phyloP scores from a whole-genome alignment of 1,140 invertebrate species.

The Heliothis virescens region DNA sequence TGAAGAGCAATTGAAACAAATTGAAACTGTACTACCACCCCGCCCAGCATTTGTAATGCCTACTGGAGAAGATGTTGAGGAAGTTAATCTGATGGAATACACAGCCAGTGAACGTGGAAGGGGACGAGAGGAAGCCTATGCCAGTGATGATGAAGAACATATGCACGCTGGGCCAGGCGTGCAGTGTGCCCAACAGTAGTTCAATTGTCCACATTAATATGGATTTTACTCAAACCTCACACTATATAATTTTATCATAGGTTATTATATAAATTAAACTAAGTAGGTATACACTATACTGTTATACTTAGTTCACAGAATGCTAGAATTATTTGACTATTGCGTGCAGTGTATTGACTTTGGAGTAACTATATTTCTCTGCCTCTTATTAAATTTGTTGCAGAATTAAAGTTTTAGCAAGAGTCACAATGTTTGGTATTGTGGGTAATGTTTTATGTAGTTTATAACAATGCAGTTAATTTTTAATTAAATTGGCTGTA shows the following conservation, averaged over 20 bases:
- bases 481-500: slow-evolving; percentile 31
- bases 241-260: slow-evolving; percentile 77
- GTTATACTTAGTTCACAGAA: slow-evolving; percentile 47
- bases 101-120: slow-evolving; percentile 86
- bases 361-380: slow-evolving; percentile 28
- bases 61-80: slow-evolving; percentile 92
- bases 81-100: slow-evolving; percentile 93
- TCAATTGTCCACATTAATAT: slow-evolving; percentile 72
- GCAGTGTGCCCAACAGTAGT: slow-evolving; percentile 91
- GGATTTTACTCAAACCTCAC: slow-evolving; percentile 79
- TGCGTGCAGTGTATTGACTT: slow-evolving; percentile 47
- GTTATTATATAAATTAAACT: slow-evolving; percentile 67
- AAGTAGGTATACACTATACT: slow-evolving; percentile 47
- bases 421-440: not conserved
- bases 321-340: slow-evolving; percentile 48
- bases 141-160: slow-evolving; percentile 89
- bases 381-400: slow-evolving; percentile 38
- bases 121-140: slow-evolving; percentile 88
- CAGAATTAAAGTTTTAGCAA: slow-evolving; percentile 28
- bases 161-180: slow-evolving; percentile 87
- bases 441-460: slow-evolving; percentile 3
- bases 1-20: slow-evolving; percentile 89
- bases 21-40: slow-evolving; percentile 91
- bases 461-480: slow-evolving; percentile 31
- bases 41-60: slow-evolving; percentile 89